Evolutionary conservation across 2,113 vertebrate genomes (phyloP).

Genomic region (Ibidorhyncha struthersii): DNA sequence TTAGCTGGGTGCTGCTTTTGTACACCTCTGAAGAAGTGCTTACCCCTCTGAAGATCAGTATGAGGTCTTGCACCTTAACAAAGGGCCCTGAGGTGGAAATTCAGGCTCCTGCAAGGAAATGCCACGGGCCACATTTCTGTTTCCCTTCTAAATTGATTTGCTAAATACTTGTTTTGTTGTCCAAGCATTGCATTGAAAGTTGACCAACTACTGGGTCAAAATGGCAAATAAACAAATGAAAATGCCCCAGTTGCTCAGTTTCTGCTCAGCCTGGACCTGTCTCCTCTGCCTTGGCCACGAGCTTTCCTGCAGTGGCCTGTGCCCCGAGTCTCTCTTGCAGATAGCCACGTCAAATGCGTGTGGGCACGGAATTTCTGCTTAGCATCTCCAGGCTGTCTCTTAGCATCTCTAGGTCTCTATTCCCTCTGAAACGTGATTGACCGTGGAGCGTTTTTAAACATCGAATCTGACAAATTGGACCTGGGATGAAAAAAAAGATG

Average conservation of each 20-base stretch:
- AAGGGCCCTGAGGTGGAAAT: not conserved
- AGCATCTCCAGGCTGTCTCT: not conserved
- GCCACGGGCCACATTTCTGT: not conserved
- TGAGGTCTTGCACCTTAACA: not conserved
- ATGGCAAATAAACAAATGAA: not conserved
- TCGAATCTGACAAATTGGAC: not conserved
- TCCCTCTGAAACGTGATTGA: not conserved
- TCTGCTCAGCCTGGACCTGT: not conserved
- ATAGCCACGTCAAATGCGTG: not conserved
- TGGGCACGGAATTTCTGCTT: not conserved
- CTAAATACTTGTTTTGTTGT: not conserved
- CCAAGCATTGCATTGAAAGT: not conserved
- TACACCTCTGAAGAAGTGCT: not conserved
- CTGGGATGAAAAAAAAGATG: not conserved
- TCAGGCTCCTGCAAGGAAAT: not conserved
- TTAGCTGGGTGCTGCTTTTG: not conserved
- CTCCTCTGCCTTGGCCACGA: not conserved
- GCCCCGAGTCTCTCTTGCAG: accelerated
- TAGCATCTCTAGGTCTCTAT: not conserved
- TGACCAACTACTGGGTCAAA: not conserved
- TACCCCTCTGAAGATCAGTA: not conserved
- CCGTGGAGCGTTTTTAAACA: not conserved
- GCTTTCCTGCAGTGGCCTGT: not conserved
- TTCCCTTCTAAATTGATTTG: not conserved
- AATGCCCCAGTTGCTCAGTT: not conserved